Evolutionary conservation across 23 tunicate genomes (phyloP), one percentile per base, ranked within the genome.

Genomic region (Oikopleura dioica): DNA sequence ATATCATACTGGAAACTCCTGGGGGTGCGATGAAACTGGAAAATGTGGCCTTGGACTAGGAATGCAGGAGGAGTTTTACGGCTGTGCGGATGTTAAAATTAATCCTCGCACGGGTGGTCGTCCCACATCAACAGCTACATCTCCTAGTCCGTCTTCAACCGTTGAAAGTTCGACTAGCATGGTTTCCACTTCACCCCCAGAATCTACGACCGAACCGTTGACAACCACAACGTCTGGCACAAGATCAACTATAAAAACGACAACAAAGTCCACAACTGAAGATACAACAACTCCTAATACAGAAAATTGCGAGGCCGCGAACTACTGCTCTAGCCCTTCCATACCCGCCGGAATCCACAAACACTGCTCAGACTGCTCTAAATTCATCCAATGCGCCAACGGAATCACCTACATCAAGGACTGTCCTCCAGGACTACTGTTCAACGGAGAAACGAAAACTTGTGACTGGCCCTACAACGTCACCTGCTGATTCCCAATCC

Each of bases 11-110:
- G 94, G 87, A 34, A 85, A 85, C 69, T 35, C 84, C 21, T 85
- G 85, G 85, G 85, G 37, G 4, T 81, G 82, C 35, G 84, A 81
- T 37, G 77, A 78, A 24, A 44, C 75, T 32, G 82, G 82, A 4
- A 38, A 81, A 1, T 81, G 85, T 38, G 72, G 91, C 58, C 1
- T 30, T 1, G 91, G 91, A 37, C 76, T 77, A 38, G 91, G 91
- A 63, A 79, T 79, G 5, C 91, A 85, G 59, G 91, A 85, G 38
- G 82, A 85, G 50, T 85, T 85, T 67, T 85, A 81, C 77, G 83
- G 83, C 37, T 85, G 91, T 78, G 91, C 91, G 9, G 91, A 85
- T 68, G 63, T 85, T 31, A 78, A 83, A 0, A 81, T 85, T 44
- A 9, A 44, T 9, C 9, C 9, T 9, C 9, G 55, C 9, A 44